Evolutionary conservation across 2,113 vertebrate species (phyloP), one percentile per base, ranked within the genome.

Genomic region (Taurulus bubalis): DNA sequence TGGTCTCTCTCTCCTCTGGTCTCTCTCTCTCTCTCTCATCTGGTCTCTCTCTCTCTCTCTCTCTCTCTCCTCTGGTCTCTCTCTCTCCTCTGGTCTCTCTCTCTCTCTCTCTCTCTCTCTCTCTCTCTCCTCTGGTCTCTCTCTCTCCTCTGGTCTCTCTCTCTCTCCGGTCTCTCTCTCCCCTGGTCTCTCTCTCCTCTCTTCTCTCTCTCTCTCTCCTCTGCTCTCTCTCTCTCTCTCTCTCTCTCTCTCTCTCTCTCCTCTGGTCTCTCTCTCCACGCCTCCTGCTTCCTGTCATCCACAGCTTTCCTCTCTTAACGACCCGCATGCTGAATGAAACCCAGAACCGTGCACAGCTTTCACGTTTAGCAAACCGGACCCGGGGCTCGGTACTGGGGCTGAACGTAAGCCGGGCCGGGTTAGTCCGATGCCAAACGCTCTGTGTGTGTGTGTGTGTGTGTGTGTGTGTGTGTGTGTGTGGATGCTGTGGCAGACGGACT

Each of bases 211-310:
- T 73, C 3, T 24, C 30, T 7, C 20, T 83, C 45, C 32, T 22
- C 1, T n/a, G n/a, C n/a, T n/a, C 26, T 85, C 38, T 63, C 4
- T 24, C 22, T 47, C 24, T 24, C 40, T 77, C 32, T 56, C 3
- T 15, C 16, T 81, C 65, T 26, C 56, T 28, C 1, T 24, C 15
- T 73, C 3, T 24, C 28, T 7, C 24, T 24, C 56, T 20, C 18
- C 47, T 79, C 66, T 81, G 71, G 36, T 60, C 75, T 74, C 66
- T 79, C 76, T 65, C 66, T 64, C n/a, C 86, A 83, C 67, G 20
- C 76, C 77, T 42, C 70, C 67, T 49, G 87, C 88, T 88, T 85
- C 71, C 16, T n/a, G 11, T 77, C 85, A 89, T 88, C 73, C 77
- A 51, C 86, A 75, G 85, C 89, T 87, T 86, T n/a, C 45, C 58